phyloP scores from a whole-genome alignment of 2,113 vertebrate genomes.

The Sitta europaea region DNA sequence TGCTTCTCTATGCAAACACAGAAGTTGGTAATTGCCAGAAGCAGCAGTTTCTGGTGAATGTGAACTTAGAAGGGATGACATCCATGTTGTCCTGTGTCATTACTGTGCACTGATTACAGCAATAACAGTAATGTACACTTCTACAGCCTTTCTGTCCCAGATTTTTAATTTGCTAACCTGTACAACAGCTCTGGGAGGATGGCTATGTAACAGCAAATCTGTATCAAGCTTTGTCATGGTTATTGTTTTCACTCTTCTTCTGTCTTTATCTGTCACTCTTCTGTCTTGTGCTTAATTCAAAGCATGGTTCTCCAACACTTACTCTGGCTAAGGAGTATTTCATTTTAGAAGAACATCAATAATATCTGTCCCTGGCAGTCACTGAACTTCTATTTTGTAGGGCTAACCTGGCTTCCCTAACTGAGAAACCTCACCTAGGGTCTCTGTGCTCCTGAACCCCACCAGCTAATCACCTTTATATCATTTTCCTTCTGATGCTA shows the following conservation, averaged over 20 bases:
- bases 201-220: not conserved
- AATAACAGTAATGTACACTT: not conserved
- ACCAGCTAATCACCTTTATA: not conserved
- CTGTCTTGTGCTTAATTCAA: not conserved
- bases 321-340: not conserved
- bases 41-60: not conserved
- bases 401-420: not conserved
- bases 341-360: not conserved
- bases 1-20: fast-evolving
- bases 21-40: not conserved
- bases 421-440: not conserved
- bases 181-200: not conserved
- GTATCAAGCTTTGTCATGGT: not conserved
- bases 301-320: not conserved
- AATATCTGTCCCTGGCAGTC: not conserved
- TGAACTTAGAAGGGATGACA: not conserved
- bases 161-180: not conserved
- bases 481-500: not conserved
- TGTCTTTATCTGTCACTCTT: not conserved
- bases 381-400: not conserved
- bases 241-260: not conserved
- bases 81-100: not conserved
- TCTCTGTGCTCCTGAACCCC: not conserved
- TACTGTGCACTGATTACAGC: not conserved
- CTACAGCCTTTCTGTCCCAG: not conserved